Evolutionary conservation across 2,797 vertebrate genomes (phyloP), one percentile per base, ranked within the genome.

Genomic region (Limnodromus scolopaceus): DNA sequence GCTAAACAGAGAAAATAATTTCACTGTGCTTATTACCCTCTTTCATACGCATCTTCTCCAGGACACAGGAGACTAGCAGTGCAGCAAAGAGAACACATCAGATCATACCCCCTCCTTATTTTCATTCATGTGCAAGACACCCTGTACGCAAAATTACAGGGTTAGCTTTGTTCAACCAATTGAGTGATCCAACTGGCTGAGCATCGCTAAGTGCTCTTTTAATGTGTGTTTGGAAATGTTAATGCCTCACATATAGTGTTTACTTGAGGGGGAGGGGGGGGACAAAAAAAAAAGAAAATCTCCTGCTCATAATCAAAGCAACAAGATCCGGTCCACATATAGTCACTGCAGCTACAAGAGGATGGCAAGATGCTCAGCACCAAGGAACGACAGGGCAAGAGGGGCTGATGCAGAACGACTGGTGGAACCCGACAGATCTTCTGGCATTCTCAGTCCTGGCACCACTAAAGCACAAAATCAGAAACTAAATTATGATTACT

Each of bases 111-210:
- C 45, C 63, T 80, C 80, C 65, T 71, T 8, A 27, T 39, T 36
- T 20, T 24, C 84, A 71, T 16, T 39, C 84, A 51, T 5, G 69
- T 49, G 90, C 54, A 28, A 87, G 69, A 39, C 49, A 51, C 71
- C 83, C 89, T 0, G 17, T 32, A 71, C 4, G 54, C 88, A 85
- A 94, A 92, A 96, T 89, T 79, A 91, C 88, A 96, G 95, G 83
- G 85, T 64, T 72, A 68, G 85, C 91, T 90, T 76, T 58, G 93
- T 43, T 76, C 43, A 86, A 34, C 83, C 91, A 94, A 30, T 3
- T 54, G 89, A 95, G 92, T 6, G n/a, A 87, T 87, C 68, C 81
- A 70, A 74, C 23, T 11, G 79, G 92, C 75, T 96, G 91, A 78
- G 89, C 88, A 95, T 45, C 6, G 8, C 84, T 60, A 94, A 96